Evolutionary conservation across 2,888 invertebrate genomes (phyloP).

Genomic region (Microctonus aethiopoides): DNA sequence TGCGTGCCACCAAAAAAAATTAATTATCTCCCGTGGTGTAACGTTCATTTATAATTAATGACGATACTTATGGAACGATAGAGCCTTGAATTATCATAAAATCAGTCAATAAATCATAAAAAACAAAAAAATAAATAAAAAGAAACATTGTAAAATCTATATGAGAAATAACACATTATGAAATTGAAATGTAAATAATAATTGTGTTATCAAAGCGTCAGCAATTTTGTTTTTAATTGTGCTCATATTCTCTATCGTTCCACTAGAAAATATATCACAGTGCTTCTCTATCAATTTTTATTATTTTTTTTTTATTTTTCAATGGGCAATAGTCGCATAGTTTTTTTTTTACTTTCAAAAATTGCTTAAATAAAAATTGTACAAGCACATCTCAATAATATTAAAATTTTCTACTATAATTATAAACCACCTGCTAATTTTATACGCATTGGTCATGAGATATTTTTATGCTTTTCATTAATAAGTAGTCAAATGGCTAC

Average conservation of each 20-base stretch:
- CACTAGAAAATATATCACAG: constrained; percentile 41
- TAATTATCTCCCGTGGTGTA: constrained; percentile 11
- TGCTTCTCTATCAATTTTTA: constrained; percentile 31
- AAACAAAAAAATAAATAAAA: too few relatives aligned
- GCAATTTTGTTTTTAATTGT: neutral
- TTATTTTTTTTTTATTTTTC: too few relatives aligned
- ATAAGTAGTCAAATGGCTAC: neutral
- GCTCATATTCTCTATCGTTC: constrained; percentile 38
- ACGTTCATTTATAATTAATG: constrained; percentile 27
- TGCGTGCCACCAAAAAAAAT: constrained; percentile 4
- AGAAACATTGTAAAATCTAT: neutral
- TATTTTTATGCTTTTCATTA: constrained; percentile 25
- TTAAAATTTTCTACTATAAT: constrained; percentile 20
- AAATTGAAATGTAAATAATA: neutral
- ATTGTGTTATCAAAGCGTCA: neutral
- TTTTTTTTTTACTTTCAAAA: constrained; percentile 17
- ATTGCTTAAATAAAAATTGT: constrained; percentile 18
- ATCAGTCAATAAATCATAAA: neutral
- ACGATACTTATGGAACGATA: constrained; percentile 39
- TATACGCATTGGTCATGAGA: constrained; percentile 6
- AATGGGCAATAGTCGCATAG: constrained; percentile 21
- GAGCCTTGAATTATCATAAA: constrained; percentile 20
- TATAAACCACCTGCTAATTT: constrained; percentile 1
- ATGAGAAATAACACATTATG: neutral
- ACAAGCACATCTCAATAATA: constrained; percentile 29